Conservation (phyloP, 2,113 vertebrate species). For the Pterocles burchelli region DNA sequence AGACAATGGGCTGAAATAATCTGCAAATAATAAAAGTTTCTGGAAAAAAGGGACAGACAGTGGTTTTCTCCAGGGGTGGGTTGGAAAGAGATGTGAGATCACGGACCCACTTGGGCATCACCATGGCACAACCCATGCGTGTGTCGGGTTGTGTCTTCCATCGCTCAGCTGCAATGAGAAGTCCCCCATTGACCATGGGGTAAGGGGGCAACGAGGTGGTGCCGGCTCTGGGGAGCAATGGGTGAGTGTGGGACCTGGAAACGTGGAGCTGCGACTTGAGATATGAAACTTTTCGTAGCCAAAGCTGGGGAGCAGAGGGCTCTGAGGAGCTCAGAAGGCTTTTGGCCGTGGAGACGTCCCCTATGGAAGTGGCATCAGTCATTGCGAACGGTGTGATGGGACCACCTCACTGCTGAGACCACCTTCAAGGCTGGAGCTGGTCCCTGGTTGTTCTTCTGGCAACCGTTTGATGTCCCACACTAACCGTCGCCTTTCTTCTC, state of each 20-base stretch:
- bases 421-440: not conserved
- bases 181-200: rapidly evolving
- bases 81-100: not conserved
- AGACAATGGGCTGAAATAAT: not conserved
- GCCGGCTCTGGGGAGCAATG: too few species aligned
- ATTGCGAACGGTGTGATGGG: not conserved
- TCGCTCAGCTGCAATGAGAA: not conserved
- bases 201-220: not conserved
- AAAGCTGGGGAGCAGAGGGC: not conserved
- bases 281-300: not conserved
- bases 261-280: not conserved
- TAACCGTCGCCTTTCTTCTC: not conserved
- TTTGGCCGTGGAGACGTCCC: not conserved
- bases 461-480: not conserved
- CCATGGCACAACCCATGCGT: not conserved
- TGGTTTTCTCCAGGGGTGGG: not conserved
- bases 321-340: not conserved
- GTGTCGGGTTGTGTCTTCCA: not conserved
- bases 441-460: not conserved
- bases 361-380: not conserved
- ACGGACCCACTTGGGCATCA: not conserved
- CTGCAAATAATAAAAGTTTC: not conserved
- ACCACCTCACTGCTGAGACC: not conserved
- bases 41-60: not conserved
- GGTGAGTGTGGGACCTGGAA: not conserved